Evolutionary conservation across 2,113 vertebrate genomes (phyloP).

Genomic region (Sapayoa aenigma): DNA sequence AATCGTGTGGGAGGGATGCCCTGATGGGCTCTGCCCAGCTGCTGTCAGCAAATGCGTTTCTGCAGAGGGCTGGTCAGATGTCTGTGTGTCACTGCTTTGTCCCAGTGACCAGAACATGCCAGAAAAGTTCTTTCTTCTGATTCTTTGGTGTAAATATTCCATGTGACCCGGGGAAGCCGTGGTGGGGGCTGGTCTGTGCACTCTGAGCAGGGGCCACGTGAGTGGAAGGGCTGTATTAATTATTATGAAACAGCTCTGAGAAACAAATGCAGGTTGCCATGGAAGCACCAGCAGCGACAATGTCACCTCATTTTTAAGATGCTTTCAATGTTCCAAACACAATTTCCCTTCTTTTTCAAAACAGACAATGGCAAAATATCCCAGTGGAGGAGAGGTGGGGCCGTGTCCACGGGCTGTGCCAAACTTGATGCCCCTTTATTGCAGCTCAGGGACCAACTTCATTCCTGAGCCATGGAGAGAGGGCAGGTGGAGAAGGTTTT

Average conservation of each 20-base stretch:
- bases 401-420: background rate
- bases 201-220: background rate
- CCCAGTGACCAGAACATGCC: background rate
- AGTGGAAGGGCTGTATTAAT: slow-evolving; percentile 48
- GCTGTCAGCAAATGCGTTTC: background rate
- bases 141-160: background rate
- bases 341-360: background rate
- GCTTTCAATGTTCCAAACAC: slow-evolving; percentile 2
- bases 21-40: background rate
- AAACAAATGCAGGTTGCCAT: slow-evolving; percentile 72
- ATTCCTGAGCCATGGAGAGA: background rate
- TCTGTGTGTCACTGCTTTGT: background rate
- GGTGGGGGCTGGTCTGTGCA: background rate
- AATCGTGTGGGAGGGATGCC: background rate
- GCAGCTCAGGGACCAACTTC: background rate
- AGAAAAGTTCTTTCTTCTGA: background rate
- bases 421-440: background rate
- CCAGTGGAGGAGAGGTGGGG: background rate
- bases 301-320: slow-evolving; percentile 53
- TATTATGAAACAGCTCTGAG: slow-evolving; percentile 31
- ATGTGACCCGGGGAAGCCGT: background rate
- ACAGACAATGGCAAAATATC: background rate
- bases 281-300: slow-evolving; percentile 58
- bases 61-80: background rate
- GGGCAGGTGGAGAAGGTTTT: background rate